Conservation (phyloP, 2,888 invertebrate genomes). For the Drosophila ochracea region DNA sequence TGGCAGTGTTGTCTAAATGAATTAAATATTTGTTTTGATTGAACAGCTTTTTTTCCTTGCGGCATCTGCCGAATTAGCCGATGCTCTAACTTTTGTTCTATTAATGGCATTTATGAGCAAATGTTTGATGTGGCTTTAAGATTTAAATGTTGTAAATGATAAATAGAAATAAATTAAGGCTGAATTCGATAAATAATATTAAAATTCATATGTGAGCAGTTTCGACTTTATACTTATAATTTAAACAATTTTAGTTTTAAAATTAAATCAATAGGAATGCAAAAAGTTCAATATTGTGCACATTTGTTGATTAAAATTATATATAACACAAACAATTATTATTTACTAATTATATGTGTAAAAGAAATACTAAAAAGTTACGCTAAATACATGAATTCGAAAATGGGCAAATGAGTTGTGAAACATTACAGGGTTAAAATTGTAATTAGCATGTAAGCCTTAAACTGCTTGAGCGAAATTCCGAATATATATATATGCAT, state of each 20-base stretch:
- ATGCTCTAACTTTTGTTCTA: neutral
- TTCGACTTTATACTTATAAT: neutral
- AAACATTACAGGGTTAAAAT: slow-evolving; percentile 1
- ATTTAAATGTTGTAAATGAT: neutral
- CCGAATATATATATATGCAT: neutral
- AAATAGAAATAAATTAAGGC: neutral
- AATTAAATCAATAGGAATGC: neutral
- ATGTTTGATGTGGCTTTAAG: neutral
- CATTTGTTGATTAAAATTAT: neutral
- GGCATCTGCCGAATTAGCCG: slow-evolving; percentile 8
- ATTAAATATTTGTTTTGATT: slow-evolving; percentile 21
- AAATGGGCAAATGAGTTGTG: slow-evolving; percentile 13
- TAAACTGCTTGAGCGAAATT: slow-evolving; percentile 23
- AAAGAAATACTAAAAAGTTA: neutral
- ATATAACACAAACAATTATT: neutral
- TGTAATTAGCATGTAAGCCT: slow-evolving; percentile 27
- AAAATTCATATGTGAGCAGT: neutral
- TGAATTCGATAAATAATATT: neutral
- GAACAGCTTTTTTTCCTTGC: neutral
- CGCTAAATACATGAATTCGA: neutral
- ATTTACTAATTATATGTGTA: neutral
- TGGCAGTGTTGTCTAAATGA: slow-evolving; percentile 33
- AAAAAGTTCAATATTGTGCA: neutral
- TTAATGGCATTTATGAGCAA: neutral
- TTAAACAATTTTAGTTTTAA: neutral